Base-by-base conservation (phyloP, 2,888 invertebrate genomes). In the Tribolium freemani region DNA sequence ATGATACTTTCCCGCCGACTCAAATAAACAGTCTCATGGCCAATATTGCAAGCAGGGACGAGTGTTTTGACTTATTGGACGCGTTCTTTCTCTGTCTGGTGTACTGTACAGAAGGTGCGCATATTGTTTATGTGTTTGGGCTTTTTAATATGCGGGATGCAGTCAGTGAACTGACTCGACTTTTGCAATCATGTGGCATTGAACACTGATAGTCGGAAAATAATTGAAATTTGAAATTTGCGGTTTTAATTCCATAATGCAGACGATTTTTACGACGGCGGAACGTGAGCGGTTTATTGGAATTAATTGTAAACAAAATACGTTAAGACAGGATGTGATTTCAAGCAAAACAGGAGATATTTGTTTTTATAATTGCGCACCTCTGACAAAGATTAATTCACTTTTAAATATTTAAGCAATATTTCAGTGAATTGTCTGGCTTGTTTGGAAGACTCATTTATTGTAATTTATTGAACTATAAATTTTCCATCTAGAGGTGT, bases 201-300 rank as follows among this genome's bases (percentile, higher is more conserved):
- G 83, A 83, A 81, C 82, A 81, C 83, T 83, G 81, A 83, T 84
- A 83, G 81, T 80, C 76, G 79, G 80, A 80, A 82, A 83, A 81
- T 80, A 81, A 81, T 78, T 79, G 53, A 50, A 64, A 71, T 71
- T 71, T 57, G 63, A 54, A 70, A 70, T 70, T 38, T 70, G 61
- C 10, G 69, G 63, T 70, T 60, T 58, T 21, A 51, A 38, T 38
- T 21, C 51, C 60, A 69, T 60, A 58, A 69, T 69, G 51, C 30
- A 21, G 5, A 16, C 31, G 8, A 30, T 54, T 66, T 67, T 67
- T 46, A 67, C 26, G 10, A 51, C n/a, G n/a, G 2, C 3, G 45
- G 4, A 16, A 66, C 66, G 67, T 67, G 67, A 67, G 67, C 67
- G 31, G 66, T 20, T 8, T 54, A 21, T 21, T 38, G 11, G 50